A percentile compares a stretch with the other conserved stretches of the same genome.
phyloP scores from a whole-genome alignment of 2,888 invertebrate species.

The Periphyllus acericola region DNA sequence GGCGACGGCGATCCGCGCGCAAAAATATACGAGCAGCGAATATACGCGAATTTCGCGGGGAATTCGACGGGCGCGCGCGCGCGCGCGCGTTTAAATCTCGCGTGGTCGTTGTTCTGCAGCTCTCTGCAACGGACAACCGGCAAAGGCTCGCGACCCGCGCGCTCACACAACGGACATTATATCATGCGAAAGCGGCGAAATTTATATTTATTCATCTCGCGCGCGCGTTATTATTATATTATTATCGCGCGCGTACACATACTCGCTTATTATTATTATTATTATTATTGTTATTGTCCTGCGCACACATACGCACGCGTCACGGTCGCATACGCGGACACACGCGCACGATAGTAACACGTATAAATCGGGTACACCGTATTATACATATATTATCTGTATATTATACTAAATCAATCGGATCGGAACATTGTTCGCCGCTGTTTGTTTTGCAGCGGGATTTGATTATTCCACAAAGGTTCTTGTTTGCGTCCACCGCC shows the following conservation, averaged over 20 bases:
- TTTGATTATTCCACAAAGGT: constrained; percentile 60
- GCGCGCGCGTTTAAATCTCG: constrained; percentile 13
- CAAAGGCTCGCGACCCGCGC: background rate
- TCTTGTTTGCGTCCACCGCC: constrained; percentile 25
- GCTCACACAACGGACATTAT: background rate
- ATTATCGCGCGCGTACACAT: background rate
- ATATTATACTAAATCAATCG: constrained; percentile 56
- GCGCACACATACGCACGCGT: background rate
- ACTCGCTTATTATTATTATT: background rate
- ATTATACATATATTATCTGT: constrained; percentile 2
- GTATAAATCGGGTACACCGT: background rate
- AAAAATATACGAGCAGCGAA: background rate
- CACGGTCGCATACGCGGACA: background rate
- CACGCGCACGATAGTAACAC: background rate
- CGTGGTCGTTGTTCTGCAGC: background rate
- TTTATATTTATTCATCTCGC: constrained; percentile 35
- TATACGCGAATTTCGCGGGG: background rate
- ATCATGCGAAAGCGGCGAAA: constrained; percentile 1
- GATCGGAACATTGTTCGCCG: constrained; percentile 52
- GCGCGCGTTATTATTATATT: background rate
- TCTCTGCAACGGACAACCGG: constrained; percentile 18
- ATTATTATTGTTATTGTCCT: background rate
- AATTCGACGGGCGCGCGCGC: background rate
- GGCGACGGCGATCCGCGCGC: background rate
- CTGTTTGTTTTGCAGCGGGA: constrained; percentile 50